A percentile compares a stretch with the other conserved stretches of the same genome.
Evolutionary conservation across 2,797 vertebrate species (phyloP).

Genomic region (Dallia pectoralis): DNA sequence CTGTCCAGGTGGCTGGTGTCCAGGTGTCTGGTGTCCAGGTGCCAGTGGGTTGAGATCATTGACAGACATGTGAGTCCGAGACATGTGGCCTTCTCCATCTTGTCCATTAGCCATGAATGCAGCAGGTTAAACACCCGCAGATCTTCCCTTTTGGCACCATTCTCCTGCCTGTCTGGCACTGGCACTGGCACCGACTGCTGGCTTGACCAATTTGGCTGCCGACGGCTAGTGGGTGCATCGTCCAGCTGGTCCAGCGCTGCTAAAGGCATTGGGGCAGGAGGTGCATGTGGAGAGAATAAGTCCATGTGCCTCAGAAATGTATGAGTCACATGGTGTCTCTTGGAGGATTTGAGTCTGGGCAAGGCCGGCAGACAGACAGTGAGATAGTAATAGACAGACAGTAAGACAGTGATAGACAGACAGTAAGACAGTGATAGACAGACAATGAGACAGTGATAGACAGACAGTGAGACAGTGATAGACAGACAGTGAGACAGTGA

Average conservation of each 20-base stretch:
- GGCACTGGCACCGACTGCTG: neutral
- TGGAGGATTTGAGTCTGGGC: neutral
- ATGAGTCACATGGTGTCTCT: neutral
- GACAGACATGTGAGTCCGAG: neutral
- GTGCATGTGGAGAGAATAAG: neutral
- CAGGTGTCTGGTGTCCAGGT: neutral
- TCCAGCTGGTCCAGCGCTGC: constrained; percentile 1
- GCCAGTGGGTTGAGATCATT: neutral
- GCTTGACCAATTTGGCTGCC: constrained; percentile 11
- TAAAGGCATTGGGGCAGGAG: neutral
- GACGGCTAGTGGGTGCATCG: neutral
- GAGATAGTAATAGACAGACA: neutral
- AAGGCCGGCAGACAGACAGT: constrained; percentile 5
- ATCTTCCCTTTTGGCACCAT: constrained; percentile 3
- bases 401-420: neutral
- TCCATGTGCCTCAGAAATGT: neutral
- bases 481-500: too few relatives aligned
- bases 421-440: too few relatives aligned
- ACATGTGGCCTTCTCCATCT: neutral
- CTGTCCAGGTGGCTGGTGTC: neutral
- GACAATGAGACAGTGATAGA: too few relatives aligned
- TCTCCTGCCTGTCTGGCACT: constrained; percentile 13
- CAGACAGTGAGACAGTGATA: too few relatives aligned
- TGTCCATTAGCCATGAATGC: neutral
- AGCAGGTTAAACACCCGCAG: neutral